phyloP scores from a whole-genome alignment of 2,797 vertebrate species.

The Capromys pilorides region DNA sequence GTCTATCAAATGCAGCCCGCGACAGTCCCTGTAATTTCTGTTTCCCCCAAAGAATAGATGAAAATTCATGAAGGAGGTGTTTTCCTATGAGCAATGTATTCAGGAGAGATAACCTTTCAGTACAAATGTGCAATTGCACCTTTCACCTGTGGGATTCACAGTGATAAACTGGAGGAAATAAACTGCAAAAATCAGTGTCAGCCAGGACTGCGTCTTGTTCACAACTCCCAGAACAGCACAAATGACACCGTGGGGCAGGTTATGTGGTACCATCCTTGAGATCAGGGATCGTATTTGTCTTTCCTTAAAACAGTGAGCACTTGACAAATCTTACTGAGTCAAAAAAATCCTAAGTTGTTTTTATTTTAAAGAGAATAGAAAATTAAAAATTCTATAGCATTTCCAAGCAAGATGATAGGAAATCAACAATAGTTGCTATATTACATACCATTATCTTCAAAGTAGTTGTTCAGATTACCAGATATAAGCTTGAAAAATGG shows the following conservation, averaged over 20 bases:
- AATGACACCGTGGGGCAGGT: background rate
- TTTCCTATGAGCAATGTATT: background rate
- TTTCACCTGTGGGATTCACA: background rate
- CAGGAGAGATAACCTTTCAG: background rate
- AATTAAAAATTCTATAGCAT: too few relatives aligned
- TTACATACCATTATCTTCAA: too few relatives aligned
- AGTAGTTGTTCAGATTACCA: too few relatives aligned
- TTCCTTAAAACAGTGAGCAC: conserved; percentile 22
- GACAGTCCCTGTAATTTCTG: background rate
- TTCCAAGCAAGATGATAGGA: too few relatives aligned
- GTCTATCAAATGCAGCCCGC: background rate
- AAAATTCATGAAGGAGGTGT: background rate
- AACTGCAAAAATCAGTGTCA: background rate
- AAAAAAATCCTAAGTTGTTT: background rate
- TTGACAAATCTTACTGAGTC: background rate
- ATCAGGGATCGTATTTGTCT: background rate
- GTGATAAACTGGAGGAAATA: background rate
- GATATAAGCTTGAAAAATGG: too few relatives aligned
- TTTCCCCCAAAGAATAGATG: background rate
- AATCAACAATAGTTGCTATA: too few relatives aligned
- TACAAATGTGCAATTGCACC: background rate
- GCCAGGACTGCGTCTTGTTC: background rate
- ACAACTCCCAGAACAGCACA: background rate
- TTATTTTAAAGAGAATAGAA: too few relatives aligned
- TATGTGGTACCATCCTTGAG: background rate